These are phyloP conservation scores for Neocrepidodera transversa DNA, from an alignment of 2,888 invertebrate genomes.

Conservation along the genomic window DNA sequence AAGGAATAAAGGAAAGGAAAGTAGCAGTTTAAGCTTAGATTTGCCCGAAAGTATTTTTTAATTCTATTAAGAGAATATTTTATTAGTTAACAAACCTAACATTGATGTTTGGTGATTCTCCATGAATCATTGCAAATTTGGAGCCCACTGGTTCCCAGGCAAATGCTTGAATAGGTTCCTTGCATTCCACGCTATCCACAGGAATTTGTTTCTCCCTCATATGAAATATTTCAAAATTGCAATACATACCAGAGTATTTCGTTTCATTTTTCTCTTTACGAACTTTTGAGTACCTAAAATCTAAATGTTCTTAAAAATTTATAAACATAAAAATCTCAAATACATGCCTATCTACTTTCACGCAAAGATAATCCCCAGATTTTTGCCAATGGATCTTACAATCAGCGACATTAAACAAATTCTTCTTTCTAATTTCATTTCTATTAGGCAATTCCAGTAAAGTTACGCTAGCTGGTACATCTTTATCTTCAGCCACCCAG, in stretches of 20 bases:
- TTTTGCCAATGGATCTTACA: slow-evolving; percentile 99
- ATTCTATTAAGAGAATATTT: no score
- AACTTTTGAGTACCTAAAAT: slow-evolving; percentile 40
- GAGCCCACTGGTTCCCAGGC: slow-evolving; percentile 98
- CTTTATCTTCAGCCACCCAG: slow-evolving; percentile 98
- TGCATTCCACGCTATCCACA: slow-evolving; percentile 96
- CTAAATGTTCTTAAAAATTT: not conserved
- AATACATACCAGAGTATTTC: slow-evolving; percentile 89
- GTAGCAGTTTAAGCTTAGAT: no score
- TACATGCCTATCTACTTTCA: slow-evolving; percentile 82
- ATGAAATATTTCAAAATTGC: slow-evolving; percentile 98
- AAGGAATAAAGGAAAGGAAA: no score
- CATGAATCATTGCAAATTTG: slow-evolving; percentile 96
- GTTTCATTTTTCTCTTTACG: slow-evolving; percentile 90
- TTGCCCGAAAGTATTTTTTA: no score
- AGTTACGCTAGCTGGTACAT: slow-evolving; percentile 94
- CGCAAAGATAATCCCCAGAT: slow-evolving; percentile 95
- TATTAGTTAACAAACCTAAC: slow-evolving; percentile 70
- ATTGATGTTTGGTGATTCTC: slow-evolving; percentile 83
- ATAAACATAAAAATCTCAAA: no score
- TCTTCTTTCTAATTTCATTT: slow-evolving; percentile 89
- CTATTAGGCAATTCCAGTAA: slow-evolving; percentile 91
- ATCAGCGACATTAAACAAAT: slow-evolving; percentile 96
- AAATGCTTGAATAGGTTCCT: slow-evolving; percentile 91
- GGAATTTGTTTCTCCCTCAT: slow-evolving; percentile 95